Evolutionary conservation across 2,797 vertebrate genomes (phyloP), one percentile per base, ranked within the genome.

Genomic region (Enteromius viviparus): DNA sequence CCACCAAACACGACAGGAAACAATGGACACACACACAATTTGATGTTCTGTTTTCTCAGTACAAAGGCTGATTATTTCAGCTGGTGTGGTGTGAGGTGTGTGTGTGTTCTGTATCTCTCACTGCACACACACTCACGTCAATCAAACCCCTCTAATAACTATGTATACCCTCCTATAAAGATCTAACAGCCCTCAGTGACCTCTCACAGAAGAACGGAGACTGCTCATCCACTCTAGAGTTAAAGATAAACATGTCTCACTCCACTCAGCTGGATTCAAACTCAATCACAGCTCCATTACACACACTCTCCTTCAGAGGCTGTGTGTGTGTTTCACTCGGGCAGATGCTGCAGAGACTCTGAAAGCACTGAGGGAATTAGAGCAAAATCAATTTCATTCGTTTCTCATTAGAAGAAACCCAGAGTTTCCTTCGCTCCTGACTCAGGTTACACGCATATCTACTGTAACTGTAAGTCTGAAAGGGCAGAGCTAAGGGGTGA

Each of bases 41-140:
- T 42, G 42, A 58, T 53, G 42, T 65, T 23, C 55, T 42, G n/a
- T 55, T 76, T 82, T 60, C 51, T 74, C 78, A 49, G 40, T 40
- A 76, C 78, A 81, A 85, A 71, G 72, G 15, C 72, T 76, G 62
- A 74, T 74, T 85, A 49, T 81, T 76, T 81, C 72, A 85, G 71
- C 65, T 40, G 49, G 53, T 64, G 49, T 76, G 83, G 40, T 32
- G 17, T 80, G 64, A 34, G 72, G 47, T 66, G 34, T 49, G 76
- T 81, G 74, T 21, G 58, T 3, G 5, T 3, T 21, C 12, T 3
- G 10, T 29, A 23, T 68, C 7, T 45, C 1, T 70, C 60, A 62
- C 40, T 40, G 71, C 68, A 55, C 64, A 76, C 68, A 34, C 76
- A 70, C 64, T 58, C 37, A 17, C 19, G 19, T 37, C 64, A 51